Conservation (phyloP, 2,113 vertebrate genomes). For the Gymnocephalus cernua region DNA sequence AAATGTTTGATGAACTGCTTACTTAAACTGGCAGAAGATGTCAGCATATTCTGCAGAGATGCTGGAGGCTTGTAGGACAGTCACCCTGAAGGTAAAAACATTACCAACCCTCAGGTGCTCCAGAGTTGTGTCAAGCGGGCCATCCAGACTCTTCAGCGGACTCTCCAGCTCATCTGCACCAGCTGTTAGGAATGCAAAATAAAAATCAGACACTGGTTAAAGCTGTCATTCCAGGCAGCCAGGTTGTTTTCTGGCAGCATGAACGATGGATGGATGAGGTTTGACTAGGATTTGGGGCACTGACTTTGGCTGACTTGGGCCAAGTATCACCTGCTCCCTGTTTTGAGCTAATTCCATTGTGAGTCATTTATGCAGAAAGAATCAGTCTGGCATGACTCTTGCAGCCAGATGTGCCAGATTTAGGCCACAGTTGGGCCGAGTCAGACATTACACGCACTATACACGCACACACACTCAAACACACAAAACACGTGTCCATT, state of each 20-base stretch:
- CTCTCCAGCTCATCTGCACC: slow-evolving; percentile 87
- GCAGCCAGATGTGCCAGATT: not conserved
- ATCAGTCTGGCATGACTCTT: not conserved
- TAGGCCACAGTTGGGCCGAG: not conserved
- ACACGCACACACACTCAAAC: slow-evolving; percentile 9
- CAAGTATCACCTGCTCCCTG: not conserved
- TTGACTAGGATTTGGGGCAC: not conserved
- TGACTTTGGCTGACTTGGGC: not conserved
- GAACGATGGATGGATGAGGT: not conserved
- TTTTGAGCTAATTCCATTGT: not conserved
- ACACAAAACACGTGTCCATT: slow-evolving; percentile 7
- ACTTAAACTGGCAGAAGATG: slow-evolving; percentile 99
- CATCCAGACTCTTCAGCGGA: slow-evolving; percentile 85
- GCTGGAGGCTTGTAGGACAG: slow-evolving; percentile 95
- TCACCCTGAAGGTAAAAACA: slow-evolving; percentile 96
- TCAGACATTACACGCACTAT: not conserved
- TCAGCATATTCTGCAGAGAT: slow-evolving; percentile 97
- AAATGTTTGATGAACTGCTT: slow-evolving; percentile 20
- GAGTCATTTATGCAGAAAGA: not conserved
- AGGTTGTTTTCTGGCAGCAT: not conserved
- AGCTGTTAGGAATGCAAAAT: slow-evolving; percentile 58
- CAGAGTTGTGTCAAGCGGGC: slow-evolving; percentile 80
- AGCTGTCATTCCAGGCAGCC: not conserved
- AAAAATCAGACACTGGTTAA: not conserved
- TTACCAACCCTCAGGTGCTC: slow-evolving; percentile 93